Percentiles rank a stretch among this genome's conserved stretches.
Evolutionary conservation across 2,888 invertebrate genomes (phyloP).

Genomic region (Tenthredo mesomela): DNA sequence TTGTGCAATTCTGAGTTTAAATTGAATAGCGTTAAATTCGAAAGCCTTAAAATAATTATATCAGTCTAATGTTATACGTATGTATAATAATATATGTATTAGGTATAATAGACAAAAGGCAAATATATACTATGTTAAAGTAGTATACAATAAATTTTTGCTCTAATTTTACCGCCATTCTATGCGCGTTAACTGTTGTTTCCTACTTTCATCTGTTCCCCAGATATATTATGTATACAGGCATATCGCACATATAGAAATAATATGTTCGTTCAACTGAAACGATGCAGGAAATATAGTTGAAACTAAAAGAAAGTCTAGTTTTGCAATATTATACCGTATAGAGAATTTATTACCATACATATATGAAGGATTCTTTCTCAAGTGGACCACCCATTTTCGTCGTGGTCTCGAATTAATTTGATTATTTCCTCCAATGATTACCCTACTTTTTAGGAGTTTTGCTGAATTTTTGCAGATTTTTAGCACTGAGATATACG

Average conservation of each 20-base stretch:
- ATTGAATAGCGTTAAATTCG: too few relatives aligned
- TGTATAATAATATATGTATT: too few relatives aligned
- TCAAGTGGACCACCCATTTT: too few relatives aligned
- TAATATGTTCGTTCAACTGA: neutral
- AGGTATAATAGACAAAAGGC: neutral
- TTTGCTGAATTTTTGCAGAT: too few relatives aligned
- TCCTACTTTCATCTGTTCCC: slow-evolving; percentile 15
- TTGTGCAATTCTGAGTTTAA: too few relatives aligned
- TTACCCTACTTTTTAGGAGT: too few relatives aligned
- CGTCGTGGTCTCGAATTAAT: too few relatives aligned
- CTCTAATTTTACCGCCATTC: slow-evolving; percentile 17
- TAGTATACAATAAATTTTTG: neutral
- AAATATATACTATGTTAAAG: too few relatives aligned
- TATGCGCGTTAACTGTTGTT: neutral
- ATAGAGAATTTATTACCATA: neutral
- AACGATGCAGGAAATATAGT: slow-evolving; percentile 7
- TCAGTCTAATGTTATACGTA: too few relatives aligned
- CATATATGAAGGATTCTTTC: too few relatives aligned
- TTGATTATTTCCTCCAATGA: too few relatives aligned
- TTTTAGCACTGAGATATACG: too few relatives aligned
- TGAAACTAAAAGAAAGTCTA: neutral
- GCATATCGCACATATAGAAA: neutral
- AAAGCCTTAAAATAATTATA: neutral
- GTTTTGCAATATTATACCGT: neutral
- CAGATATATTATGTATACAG: neutral